Evolutionary conservation across 2,888 invertebrate species (phyloP).

Genomic region (Agrochola lota): DNA sequence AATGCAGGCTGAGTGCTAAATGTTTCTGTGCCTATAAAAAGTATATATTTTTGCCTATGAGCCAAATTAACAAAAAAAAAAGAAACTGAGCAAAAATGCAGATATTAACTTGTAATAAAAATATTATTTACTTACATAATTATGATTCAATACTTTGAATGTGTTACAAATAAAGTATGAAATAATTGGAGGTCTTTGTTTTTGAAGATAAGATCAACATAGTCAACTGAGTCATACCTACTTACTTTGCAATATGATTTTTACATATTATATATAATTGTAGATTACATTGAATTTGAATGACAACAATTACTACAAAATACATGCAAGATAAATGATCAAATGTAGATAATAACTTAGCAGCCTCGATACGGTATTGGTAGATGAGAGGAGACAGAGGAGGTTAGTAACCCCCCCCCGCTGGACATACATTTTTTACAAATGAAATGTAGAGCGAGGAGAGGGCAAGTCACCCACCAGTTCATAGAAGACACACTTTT

Average conservation of each 20-base stretch:
- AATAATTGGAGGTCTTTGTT: not conserved
- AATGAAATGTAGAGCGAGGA: no score
- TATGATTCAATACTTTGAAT: not conserved
- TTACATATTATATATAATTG: not conserved
- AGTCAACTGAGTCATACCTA: not conserved
- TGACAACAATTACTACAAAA: constrained; percentile 1
- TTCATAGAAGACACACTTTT: no score
- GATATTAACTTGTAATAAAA: not conserved
- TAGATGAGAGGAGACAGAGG: no score
- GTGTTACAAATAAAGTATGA: not conserved
- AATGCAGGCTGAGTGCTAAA: constrained; percentile 1
- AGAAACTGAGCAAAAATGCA: not conserved
- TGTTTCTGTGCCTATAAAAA: not conserved
- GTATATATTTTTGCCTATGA: not conserved
- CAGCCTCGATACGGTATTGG: no score
- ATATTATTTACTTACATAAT: not conserved
- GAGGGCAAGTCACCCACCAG: no score
- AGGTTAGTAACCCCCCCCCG: no score
- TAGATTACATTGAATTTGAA: not conserved
- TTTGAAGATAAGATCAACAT: not conserved
- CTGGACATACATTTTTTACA: no score
- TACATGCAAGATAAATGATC: not conserved
- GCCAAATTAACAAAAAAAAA: no score
- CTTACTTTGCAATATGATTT: not conserved
- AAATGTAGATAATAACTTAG: not conserved